Base-by-base conservation (phyloP, 2,113 vertebrate species). In the Thymallus thymallus region DNA sequence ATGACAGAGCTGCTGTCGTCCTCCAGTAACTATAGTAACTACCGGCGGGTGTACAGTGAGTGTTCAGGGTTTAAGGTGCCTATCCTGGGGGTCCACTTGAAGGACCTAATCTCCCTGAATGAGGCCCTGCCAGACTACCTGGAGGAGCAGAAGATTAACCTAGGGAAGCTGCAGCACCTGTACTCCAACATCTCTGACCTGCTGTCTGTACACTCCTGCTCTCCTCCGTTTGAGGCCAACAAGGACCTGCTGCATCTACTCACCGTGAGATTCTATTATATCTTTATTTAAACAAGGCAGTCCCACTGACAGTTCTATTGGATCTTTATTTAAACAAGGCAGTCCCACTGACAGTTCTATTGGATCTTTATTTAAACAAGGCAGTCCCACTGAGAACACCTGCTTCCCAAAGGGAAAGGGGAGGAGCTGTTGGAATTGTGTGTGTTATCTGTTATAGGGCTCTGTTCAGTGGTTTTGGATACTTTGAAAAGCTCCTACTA, bases 231-330 rank as follows among this genome's bases (percentile, higher is more conserved):
- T 24, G 87, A 93, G 16, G 94, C 95, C 90, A 94, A 94, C 69
- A 94, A 96, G 75, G 95, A 97, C 84, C 93, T 97, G 1, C 90
- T 96, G 60, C 95, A 96, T 9, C 92, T 97, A 72, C 94, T 97
- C 60, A 96, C 94, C 65, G 96, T 97, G 86, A 89, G 79, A 29
- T 13, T 4, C 3, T 1, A 51, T 1, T 18, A 4, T 13, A 5
- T 51, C 4, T 51, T 1, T 18, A 18, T 51, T 13, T 16, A 14
- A 48, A 14, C 45, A 10, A 32, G 32, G 32, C 32, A 32, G 32
- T 32, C 30, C 30, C 30, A 6, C 30, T 97, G 86, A 89, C 4
- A 32, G 5, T 4, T 32, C 30, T 32, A 5, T 6, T 32, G 30
- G 5, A 32, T 32, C 5, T 32, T 5, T 32, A 32, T 32, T 32